Base-by-base conservation (phyloP, 2,797 vertebrate species). In the Gadopsis marmoratus region DNA sequence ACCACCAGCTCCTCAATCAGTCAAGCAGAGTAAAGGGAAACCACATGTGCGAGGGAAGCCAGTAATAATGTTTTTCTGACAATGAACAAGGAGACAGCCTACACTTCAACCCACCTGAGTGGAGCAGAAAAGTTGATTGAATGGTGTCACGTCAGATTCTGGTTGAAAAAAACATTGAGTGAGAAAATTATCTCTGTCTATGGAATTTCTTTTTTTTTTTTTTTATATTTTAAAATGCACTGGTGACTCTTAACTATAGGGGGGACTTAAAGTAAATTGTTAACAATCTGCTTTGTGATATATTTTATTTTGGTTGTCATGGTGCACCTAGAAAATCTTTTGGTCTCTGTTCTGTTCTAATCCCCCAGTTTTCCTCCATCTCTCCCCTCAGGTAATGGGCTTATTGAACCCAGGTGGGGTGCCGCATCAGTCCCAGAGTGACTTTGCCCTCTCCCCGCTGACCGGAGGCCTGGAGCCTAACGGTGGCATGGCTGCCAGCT, bases 341-440 rank as follows among this genome's bases (percentile, higher is more conserved):
- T 17, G 3, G 2, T 41, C n/a, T 29, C 6, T 50, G 41, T 39
- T 75, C 26, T 65, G 0, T 74, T 78, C 53, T 78, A 58, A 81
- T 51, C 31, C 17, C 51, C 23, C 7, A 1, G 0, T 53, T 67
- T 43, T 47, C n/a, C 43, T 79, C 48, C 21, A 1, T 84, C 29
- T 47, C 77, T 85, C 17, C 47, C 81, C 78, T 88, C 89, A 99
- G 98, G 98, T 99, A 90, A 99, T 99, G 97, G 98, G 98, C 84
- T 96, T 99, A 58, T 86, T 99, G 93, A 99, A 99, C 90, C 97
- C 98, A 0, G 97, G 97, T 7, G 98, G 96, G 43, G 98, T 99
- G 41, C 97, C 98, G 51, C 98, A 99, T 90, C 98, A 99, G 92
- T 96, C 97, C 65, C 98, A 99, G 95, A 96, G 96, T 47, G 98